Conservation (phyloP, 2,113 vertebrate genomes). For the Coptodon bakossiorum region DNA sequence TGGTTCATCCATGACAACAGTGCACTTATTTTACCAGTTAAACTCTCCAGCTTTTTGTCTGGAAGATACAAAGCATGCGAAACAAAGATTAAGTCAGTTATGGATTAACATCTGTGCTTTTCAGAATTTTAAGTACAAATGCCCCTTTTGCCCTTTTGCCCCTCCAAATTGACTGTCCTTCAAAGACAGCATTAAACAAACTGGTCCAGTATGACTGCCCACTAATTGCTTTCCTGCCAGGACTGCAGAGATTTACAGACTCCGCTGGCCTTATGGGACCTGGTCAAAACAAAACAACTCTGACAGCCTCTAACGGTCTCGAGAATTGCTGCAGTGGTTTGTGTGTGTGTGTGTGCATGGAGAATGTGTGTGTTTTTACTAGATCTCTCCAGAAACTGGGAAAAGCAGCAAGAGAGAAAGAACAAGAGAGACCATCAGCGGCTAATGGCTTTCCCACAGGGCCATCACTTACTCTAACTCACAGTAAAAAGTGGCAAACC, state of each 20-base stretch:
- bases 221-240: conserved; percentile 32
- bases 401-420: not conserved
- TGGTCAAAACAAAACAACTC: conserved; percentile 23
- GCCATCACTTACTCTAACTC: conserved; percentile 15
- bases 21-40: not conserved
- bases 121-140: not conserved
- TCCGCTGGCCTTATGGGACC: conserved; percentile 12
- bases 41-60: not conserved
- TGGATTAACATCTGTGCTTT: not conserved
- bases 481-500: conserved; percentile 3
- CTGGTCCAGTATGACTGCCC: not conserved
- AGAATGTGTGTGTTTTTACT: not conserved
- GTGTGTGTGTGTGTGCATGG: not conserved
- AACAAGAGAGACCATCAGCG: not conserved
- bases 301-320: conserved; percentile 17
- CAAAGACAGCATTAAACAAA: not conserved
- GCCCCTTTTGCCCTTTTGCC: not conserved
- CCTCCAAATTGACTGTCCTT: not conserved
- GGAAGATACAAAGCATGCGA: not conserved
- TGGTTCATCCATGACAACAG: not conserved
- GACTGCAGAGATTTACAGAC: conserved; percentile 16
- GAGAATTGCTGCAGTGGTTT: not conserved
- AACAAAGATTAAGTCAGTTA: not conserved
- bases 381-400: not conserved
- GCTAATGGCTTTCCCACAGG: conserved; percentile 45